Evolutionary conservation across 1,140 invertebrate species (phyloP).

Genomic region (Drosophila ficusphila): DNA sequence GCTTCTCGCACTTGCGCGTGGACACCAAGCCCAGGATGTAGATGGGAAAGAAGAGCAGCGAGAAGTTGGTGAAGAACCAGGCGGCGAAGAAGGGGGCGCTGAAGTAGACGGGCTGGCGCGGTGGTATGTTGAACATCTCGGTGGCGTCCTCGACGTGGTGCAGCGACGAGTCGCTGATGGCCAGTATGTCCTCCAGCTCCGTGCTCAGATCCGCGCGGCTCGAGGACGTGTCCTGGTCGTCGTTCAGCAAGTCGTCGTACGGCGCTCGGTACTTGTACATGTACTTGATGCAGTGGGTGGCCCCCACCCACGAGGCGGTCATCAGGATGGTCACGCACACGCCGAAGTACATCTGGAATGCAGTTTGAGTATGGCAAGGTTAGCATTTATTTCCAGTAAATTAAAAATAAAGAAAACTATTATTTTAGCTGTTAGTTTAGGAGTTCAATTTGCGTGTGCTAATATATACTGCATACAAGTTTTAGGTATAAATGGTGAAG

Average conservation of each 20-base stretch:
- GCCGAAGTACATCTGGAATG: conserved; percentile 91
- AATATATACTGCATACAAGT: too few species aligned
- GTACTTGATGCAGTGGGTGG: conserved; percentile 94
- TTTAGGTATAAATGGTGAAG: too few species aligned
- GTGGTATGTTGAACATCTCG: conserved; percentile 81
- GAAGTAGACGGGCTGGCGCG: conserved; percentile 77
- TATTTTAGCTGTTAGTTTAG: too few species aligned
- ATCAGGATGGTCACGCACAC: conserved; percentile 93
- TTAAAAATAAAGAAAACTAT: too few species aligned
- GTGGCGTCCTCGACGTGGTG: conserved; percentile 80
- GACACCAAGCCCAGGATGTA: conserved; percentile 91
- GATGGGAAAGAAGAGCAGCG: conserved; percentile 94
- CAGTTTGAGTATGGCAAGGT: not conserved
- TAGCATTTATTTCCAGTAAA: too few species aligned
- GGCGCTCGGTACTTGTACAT: conserved; percentile 88
- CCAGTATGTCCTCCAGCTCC: conserved; percentile 84
- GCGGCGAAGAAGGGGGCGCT: conserved; percentile 97
- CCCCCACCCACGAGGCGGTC: conserved; percentile 94
- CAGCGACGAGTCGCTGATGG: conserved; percentile 85
- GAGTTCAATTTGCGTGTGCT: too few species aligned
- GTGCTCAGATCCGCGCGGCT: conserved; percentile 79
- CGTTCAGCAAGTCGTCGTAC: conserved; percentile 84
- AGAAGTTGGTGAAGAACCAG: conserved; percentile 97
- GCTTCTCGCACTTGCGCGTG: conserved; percentile 89
- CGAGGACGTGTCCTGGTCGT: conserved; percentile 83